Percentiles rank a stretch among this genome's conserved stretches.
Conservation (phyloP, 2,797 vertebrate genomes). For the Melanotaenia nigrans region DNA sequence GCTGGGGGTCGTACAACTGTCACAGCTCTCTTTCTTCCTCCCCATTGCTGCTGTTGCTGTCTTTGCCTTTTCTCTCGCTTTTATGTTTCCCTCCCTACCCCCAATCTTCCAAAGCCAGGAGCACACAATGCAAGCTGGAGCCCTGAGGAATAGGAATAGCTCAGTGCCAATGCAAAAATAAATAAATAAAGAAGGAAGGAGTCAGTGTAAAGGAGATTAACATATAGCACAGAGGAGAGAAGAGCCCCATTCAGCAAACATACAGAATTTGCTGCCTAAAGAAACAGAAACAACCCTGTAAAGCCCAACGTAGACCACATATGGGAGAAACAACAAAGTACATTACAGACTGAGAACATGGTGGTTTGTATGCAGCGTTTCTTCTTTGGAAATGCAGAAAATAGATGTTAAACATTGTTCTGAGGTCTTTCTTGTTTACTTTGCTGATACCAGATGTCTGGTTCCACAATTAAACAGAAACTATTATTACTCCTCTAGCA, state of each 20-base stretch:
- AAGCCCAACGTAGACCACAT: constrained; percentile 5
- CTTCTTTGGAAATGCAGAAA: too few species aligned
- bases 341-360: neutral
- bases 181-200: constrained; percentile 30
- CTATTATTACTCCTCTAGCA: too few species aligned
- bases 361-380: neutral
- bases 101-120: constrained; percentile 51
- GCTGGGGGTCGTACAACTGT: constrained; percentile 53
- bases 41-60: neutral
- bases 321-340: neutral
- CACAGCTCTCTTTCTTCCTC: constrained; percentile 37
- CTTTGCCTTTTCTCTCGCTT: constrained; percentile 18
- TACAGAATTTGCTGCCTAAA: constrained; percentile 35
- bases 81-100: constrained; percentile 7
- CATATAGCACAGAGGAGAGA: constrained; percentile 55
- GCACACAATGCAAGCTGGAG: constrained; percentile 62
- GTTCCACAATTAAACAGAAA: too few species aligned
- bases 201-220: constrained; percentile 66
- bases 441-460: too few species aligned
- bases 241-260: constrained; percentile 57
- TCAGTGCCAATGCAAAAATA: constrained; percentile 45
- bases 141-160: constrained; percentile 68
- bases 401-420: too few species aligned
- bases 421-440: too few species aligned
- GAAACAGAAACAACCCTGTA: constrained; percentile 37